Evolutionary conservation across 2,888 invertebrate species (phyloP).

Genomic region (Dryocosmus kuriphilus): DNA sequence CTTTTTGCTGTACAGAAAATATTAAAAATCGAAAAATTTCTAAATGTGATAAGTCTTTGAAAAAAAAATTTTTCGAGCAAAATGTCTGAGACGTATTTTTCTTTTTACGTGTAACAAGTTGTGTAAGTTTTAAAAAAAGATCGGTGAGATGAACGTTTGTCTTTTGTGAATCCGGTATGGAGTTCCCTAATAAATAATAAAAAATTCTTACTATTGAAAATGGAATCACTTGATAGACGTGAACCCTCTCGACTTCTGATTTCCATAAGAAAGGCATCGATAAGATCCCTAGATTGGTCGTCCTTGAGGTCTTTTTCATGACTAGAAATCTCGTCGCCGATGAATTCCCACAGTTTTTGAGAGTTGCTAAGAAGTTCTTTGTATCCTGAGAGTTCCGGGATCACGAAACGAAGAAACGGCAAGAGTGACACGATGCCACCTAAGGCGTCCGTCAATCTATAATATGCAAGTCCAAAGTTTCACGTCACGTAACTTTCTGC

Average conservation of each 20-base stretch:
- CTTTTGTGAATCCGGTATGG: too few species aligned
- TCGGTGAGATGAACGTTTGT: too few species aligned
- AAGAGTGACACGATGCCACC: conserved; percentile 85
- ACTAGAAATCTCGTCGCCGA: conserved; percentile 76
- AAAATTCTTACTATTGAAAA: conserved; percentile 68
- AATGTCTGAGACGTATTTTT: too few species aligned
- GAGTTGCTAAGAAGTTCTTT: conserved; percentile 79
- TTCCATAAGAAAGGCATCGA: conserved; percentile 83
- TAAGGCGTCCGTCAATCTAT: conserved; percentile 81
- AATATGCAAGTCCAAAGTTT: conserved; percentile 55
- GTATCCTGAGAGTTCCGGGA: conserved; percentile 83
- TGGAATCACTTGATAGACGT: conserved; percentile 60
- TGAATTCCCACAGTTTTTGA: conserved; percentile 79
- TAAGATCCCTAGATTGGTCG: conserved; percentile 80
- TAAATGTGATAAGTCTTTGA: too few species aligned
- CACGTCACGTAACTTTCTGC: background rate
- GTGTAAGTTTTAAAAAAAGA: too few species aligned
- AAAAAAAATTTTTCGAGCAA: too few species aligned
- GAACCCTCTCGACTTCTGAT: conserved; percentile 73
- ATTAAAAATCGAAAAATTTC: too few species aligned
- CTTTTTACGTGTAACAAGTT: too few species aligned
- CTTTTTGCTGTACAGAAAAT: too few species aligned
- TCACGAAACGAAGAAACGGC: conserved; percentile 83
- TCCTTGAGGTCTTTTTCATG: conserved; percentile 63
- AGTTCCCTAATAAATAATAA: too few species aligned